Evolutionary conservation across 2,113 vertebrate genomes (phyloP).

Genomic region (Sphyrna mokarran): DNA sequence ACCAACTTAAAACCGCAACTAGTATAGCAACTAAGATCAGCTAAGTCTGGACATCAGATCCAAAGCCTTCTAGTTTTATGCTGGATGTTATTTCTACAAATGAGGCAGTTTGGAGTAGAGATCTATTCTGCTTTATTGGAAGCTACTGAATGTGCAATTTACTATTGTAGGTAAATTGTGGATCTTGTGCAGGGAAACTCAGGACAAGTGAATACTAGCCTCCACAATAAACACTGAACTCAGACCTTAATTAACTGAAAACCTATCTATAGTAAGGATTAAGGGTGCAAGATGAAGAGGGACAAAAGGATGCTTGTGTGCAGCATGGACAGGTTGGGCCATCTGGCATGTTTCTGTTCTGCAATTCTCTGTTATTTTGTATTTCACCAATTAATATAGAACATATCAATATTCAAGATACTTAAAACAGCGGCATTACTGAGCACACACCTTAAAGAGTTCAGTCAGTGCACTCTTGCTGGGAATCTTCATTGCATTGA

Average conservation of each 20-base stretch:
- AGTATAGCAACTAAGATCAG: not conserved
- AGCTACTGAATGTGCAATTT: not conserved
- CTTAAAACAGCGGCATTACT: not conserved
- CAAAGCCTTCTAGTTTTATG: not conserved
- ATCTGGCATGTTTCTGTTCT: not conserved
- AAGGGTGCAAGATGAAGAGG: not conserved
- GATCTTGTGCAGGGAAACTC: not conserved
- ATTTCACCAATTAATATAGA: not conserved
- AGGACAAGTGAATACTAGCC: not conserved
- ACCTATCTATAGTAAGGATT: not conserved
- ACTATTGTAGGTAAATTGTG: not conserved
- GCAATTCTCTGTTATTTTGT: not conserved
- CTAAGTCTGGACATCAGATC: not conserved
- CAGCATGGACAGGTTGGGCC: not conserved
- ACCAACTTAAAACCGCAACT: not conserved
- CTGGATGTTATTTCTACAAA: not conserved
- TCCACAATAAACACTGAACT: not conserved
- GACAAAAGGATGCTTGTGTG: not conserved
- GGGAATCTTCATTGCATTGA: constrained; percentile 86
- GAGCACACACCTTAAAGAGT: constrained; percentile 80
- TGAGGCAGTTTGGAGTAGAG: not conserved
- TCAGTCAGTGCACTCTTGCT: constrained; percentile 83
- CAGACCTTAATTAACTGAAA: not conserved
- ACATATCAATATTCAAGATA: not conserved
- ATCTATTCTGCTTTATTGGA: not conserved